Base-by-base conservation (phyloP, 1,140 invertebrate species). In the Mactra quadrangularis region DNA sequence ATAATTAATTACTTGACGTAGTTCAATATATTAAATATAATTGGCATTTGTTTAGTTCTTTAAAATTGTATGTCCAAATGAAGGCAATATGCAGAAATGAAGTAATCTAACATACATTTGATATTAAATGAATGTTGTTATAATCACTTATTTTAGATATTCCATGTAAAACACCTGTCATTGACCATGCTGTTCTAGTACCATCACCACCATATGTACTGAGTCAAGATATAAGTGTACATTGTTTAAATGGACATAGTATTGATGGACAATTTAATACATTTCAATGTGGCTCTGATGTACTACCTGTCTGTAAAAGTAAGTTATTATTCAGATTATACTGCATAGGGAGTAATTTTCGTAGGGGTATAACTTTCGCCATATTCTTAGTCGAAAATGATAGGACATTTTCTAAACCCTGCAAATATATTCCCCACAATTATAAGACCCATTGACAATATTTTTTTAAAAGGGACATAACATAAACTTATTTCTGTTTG, bases 131-230 rank as follows among this genome's bases (percentile, higher is more conserved):
- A n/a, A n/a, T n/a, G n/a, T n/a, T n/a, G n/a, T n/a, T n/a, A n/a
- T n/a, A n/a, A n/a, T n/a, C n/a, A n/a, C n/a, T 41, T 47, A 35
- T 60, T 62, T 0, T 57, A 76, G 74, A 4, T 2, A 22, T 64
- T 9, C 55, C n/a, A 22, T 76, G 74, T 50, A 57, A 64, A 47
- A 76, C 59, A 7, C 74, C 74, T 19, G 27, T 76, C 7, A 35
- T 76, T 19, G 41, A 33, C 31, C 45, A 76, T 64, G 74, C 55
- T 7, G n/a, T 45, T 13, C 59, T 76, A 25, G 2, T 41, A 31
- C 74, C 74, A 11, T n/a, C 57, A 0, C 29, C 53, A 13, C n/a
- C 3, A 22, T 72, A 57, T 57, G 1, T 45, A 2, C 33, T 41
- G 19, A 47, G 38, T 45, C 35, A 53, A 29, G 64, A 41, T 31